Evolutionary conservation across 2,797 vertebrate species (phyloP).

Genomic region (Melanotaenia parkinsoni): DNA sequence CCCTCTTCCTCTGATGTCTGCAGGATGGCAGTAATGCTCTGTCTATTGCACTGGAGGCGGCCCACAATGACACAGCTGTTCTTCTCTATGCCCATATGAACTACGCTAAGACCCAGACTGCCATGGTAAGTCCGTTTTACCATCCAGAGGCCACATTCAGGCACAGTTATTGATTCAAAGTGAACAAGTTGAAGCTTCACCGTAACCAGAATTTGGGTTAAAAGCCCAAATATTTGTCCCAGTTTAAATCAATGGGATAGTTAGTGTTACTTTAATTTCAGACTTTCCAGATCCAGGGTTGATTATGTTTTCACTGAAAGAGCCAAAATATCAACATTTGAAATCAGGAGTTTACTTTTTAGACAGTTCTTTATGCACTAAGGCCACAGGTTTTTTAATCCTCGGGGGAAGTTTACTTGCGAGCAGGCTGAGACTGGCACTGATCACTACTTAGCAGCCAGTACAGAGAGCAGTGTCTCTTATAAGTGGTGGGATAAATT

Average conservation of each 20-base stretch:
- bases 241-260: not conserved
- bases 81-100: constrained; percentile 88
- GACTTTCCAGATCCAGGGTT: not conserved
- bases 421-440: not conserved
- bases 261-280: not conserved
- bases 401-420: not conserved
- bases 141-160: not conserved
- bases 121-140: constrained; percentile 64
- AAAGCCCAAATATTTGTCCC: constrained; percentile 1
- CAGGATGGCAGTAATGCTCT: constrained; percentile 88
- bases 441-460: constrained; percentile 32
- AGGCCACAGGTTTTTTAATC: not conserved
- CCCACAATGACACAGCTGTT: constrained; percentile 88
- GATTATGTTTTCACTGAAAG: not conserved
- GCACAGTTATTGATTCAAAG: not conserved
- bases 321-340: not conserved
- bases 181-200: not conserved
- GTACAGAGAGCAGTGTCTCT: constrained; percentile 36
- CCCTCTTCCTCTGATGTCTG: constrained; percentile 26
- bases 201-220: not conserved
- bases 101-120: constrained; percentile 79
- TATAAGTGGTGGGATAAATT: constrained; percentile 35
- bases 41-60: constrained; percentile 86
- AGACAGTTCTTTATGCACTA: not conserved
- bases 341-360: not conserved